These are phyloP conservation scores for Martes martes DNA, from an alignment of 2,113 vertebrate genomes.

Conservation along the genomic window DNA sequence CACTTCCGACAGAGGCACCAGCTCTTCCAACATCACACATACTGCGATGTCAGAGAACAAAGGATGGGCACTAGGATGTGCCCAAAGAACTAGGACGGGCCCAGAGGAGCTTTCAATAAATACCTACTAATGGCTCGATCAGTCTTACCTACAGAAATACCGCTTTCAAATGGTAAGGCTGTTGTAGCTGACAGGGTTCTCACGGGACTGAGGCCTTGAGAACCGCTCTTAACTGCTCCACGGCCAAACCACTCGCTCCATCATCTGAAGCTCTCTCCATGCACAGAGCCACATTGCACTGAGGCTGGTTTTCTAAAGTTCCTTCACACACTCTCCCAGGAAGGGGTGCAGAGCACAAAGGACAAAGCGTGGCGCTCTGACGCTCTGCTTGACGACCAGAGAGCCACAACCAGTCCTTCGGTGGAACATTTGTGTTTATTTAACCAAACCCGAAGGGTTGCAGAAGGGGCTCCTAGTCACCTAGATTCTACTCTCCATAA, in stretches of 20 bases:
- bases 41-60: background rate
- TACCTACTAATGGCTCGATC: background rate
- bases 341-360: background rate
- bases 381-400: background rate
- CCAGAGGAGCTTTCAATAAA: background rate
- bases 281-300: background rate
- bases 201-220: background rate
- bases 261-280: background rate
- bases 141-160: background rate
- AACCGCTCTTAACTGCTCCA: background rate
- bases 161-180: background rate
- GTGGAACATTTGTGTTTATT: background rate
- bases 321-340: background rate
- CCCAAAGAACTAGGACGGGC: background rate
- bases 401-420: background rate
- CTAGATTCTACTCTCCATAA: background rate
- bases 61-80: no score
- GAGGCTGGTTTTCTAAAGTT: background rate
- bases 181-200: background rate
- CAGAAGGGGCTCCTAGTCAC: background rate
- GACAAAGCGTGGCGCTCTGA: background rate
- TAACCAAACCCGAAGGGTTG: background rate
- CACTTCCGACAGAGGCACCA: background rate
- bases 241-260: background rate
- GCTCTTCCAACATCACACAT: fast-evolving